Evolutionary conservation across 2,797 vertebrate species (phyloP).

Genomic region (Tangara arthus): DNA sequence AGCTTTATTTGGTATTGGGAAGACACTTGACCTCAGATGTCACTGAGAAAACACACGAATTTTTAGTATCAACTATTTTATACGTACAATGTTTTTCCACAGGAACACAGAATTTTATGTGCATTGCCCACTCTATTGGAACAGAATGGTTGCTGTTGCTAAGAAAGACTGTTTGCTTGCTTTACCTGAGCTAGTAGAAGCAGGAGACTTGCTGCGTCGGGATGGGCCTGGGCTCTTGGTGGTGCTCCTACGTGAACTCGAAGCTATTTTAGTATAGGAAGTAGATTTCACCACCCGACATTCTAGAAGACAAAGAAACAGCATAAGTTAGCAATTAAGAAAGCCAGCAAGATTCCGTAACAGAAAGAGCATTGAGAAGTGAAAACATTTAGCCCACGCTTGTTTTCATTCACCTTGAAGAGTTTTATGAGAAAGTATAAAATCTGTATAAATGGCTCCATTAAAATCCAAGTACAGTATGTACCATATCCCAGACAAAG

Average conservation of each 20-base stretch:
- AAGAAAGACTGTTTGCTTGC: background rate
- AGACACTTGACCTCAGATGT: background rate
- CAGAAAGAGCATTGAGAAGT: constrained; percentile 34
- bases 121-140: background rate
- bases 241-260: constrained; percentile 83
- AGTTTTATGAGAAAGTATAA: constrained; percentile 50
- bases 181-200: constrained; percentile 91
- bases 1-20: background rate
- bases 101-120: background rate
- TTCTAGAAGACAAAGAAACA: constrained; percentile 79
- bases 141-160: background rate
- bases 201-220: constrained; percentile 93
- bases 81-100: background rate
- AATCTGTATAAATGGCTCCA: constrained; percentile 15
- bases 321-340: constrained; percentile 41
- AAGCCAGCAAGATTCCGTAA: constrained; percentile 37
- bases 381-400: constrained; percentile 39
- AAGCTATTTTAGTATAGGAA: constrained; percentile 93
- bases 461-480: constrained; percentile 44
- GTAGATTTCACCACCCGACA: constrained; percentile 94
- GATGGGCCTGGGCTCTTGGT: constrained; percentile 88
- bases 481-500: constrained; percentile 38
- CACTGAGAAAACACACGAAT: background rate
- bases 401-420: constrained; percentile 48
- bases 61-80: background rate